Percentiles rank a stretch among this genome's conserved stretches.
Evolutionary conservation across 2,888 invertebrate species (phyloP).

Genomic region (Trichopoda pennipes): DNA sequence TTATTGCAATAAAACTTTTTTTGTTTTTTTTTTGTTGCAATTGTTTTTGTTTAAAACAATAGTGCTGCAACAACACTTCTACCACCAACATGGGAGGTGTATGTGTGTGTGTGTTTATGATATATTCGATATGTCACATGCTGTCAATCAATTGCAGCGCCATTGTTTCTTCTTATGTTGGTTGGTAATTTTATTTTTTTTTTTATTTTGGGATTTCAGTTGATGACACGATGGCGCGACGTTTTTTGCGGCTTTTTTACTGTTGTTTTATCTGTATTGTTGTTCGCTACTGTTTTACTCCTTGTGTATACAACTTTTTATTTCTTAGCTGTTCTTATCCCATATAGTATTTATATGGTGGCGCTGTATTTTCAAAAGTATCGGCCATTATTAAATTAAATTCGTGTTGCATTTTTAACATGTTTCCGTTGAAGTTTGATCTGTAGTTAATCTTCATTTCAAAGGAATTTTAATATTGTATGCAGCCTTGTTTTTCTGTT

Average conservation of each 20-base stretch:
- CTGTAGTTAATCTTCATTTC: slow-evolving; percentile 63
- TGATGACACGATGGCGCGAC: slow-evolving; percentile 72
- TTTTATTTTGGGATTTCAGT: slow-evolving; percentile 26
- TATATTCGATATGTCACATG: slow-evolving; percentile 68
- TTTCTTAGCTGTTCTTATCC: slow-evolving; percentile 8
- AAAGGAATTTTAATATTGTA: slow-evolving; percentile 60
- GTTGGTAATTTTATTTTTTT: too few species aligned
- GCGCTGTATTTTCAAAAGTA: slow-evolving; percentile 67
- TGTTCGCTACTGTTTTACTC: slow-evolving; percentile 66
- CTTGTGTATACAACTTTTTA: slow-evolving; percentile 43
- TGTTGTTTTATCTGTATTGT: slow-evolving; percentile 61
- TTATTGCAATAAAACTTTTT: slow-evolving; percentile 39
- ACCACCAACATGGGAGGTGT: slow-evolving; percentile 10
- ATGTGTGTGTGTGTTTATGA: slow-evolving; percentile 25
- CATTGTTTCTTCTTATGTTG: slow-evolving; percentile 69
- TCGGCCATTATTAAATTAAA: slow-evolving; percentile 70
- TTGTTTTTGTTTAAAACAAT: slow-evolving; percentile 64
- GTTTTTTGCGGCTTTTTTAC: slow-evolving; percentile 56
- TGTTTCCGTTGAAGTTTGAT: slow-evolving; percentile 64
- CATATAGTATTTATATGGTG: slow-evolving; percentile 48
- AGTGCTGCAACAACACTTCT: slow-evolving; percentile 62
- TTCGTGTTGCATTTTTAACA: slow-evolving; percentile 69
- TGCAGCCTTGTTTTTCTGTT: slow-evolving; percentile 29
- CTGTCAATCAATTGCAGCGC: slow-evolving; percentile 73
- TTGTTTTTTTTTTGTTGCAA: slow-evolving; percentile 52